phyloP scores from a whole-genome alignment of 2,888 invertebrate genomes.

The Atethmia centrago region DNA sequence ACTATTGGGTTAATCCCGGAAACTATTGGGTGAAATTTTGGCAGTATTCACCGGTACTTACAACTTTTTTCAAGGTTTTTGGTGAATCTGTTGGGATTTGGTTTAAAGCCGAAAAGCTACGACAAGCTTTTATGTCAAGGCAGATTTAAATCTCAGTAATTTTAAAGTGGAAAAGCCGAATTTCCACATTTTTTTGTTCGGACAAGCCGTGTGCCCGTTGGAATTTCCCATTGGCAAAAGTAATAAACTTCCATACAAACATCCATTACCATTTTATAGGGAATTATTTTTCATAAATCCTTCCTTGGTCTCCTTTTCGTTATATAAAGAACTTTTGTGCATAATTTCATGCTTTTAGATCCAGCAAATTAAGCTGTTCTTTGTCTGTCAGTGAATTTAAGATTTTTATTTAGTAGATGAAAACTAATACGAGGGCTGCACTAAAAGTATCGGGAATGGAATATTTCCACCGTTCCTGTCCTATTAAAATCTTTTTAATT shows the following conservation, averaged over 20 bases:
- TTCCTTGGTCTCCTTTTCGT: neutral
- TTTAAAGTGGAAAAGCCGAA: conserved; percentile 2
- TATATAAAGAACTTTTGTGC: neutral
- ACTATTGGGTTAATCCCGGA: conserved; percentile 34
- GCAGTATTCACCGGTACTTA: conserved; percentile 35
- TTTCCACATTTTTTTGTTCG: neutral
- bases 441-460: too few species aligned
- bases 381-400: neutral
- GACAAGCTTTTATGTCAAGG: conserved; percentile 24
- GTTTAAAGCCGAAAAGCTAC: conserved; percentile 16
- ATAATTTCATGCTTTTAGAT: neutral
- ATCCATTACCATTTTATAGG: neutral
- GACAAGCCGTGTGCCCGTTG: neutral
- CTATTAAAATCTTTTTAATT: too few species aligned
- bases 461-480: too few species aligned
- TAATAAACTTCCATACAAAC: neutral
- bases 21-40: conserved; percentile 48
- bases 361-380: neutral
- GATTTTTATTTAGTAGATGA: neutral
- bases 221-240: neutral
- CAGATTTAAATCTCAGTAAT: conserved; percentile 8
- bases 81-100: conserved; percentile 15
- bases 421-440: neutral
- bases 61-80: conserved; percentile 40
- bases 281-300: neutral